Evolutionary conservation across 1,140 invertebrate genomes (phyloP).

Genomic region (Ostrea denselamellosa): DNA sequence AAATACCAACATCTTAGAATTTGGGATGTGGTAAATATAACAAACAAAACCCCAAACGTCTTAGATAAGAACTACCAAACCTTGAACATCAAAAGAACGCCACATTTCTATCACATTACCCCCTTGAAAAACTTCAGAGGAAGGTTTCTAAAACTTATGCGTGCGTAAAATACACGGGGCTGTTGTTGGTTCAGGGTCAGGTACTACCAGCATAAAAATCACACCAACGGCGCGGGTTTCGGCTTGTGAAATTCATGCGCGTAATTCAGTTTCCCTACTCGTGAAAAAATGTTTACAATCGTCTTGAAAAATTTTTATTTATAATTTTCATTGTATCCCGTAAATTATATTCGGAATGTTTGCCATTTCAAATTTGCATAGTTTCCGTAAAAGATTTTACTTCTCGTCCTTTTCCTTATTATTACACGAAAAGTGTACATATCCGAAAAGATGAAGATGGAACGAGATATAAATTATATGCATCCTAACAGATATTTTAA

Average conservation of each 20-base stretch:
- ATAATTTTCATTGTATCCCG: too few species aligned
- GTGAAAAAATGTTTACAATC: too few species aligned
- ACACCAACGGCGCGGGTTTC: not conserved
- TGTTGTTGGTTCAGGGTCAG: not conserved
- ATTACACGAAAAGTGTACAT: too few species aligned
- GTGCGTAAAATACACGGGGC: slow-evolving; percentile 11
- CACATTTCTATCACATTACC: slow-evolving; percentile 39
- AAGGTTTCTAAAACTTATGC: slow-evolving; percentile 2
- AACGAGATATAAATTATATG: too few species aligned
- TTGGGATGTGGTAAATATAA: not conserved
- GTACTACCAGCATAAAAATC: not conserved
- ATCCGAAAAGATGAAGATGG: too few species aligned
- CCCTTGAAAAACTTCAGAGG: slow-evolving; percentile 20
- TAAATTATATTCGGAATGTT: too few species aligned
- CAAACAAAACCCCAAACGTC: not conserved
- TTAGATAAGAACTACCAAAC: not conserved
- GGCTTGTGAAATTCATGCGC: slow-evolving; percentile 6
- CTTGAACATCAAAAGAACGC: not conserved
- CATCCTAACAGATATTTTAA: too few species aligned
- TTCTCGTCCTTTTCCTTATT: too few species aligned
- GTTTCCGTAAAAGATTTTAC: too few species aligned
- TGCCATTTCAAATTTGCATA: too few species aligned
- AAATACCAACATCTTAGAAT: not conserved
- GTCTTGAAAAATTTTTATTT: too few species aligned
- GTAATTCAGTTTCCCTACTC: not conserved